These are phyloP conservation scores for Tipula lateralis DNA, from an alignment of 2,888 invertebrate genomes.

Conservation along the genomic window DNA sequence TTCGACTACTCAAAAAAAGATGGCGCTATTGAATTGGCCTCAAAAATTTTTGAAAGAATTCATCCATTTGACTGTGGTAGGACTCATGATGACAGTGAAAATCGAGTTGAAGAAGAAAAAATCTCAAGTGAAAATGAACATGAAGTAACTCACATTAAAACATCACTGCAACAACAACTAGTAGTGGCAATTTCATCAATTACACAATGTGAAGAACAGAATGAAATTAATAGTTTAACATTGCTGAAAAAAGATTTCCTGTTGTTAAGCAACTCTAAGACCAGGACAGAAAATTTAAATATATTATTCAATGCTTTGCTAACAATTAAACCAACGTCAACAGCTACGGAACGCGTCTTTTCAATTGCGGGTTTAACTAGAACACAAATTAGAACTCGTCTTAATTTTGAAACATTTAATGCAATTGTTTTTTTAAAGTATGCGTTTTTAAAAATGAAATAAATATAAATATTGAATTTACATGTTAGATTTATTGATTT, in stretches of 20 bases:
- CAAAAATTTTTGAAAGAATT: neutral
- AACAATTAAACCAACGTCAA: neutral
- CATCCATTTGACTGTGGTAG: neutral
- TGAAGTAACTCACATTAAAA: no score
- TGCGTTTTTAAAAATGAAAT: no score
- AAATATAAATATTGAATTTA: no score
- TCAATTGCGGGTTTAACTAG: no score
- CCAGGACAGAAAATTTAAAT: neutral
- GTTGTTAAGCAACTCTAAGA: no score
- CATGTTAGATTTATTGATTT: no score
- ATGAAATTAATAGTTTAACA: no score
- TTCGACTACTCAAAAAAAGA: neutral
- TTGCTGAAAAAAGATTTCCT: no score
- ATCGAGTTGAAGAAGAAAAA: neutral
- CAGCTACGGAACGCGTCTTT: neutral
- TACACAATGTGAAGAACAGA: no score
- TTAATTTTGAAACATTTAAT: neutral
- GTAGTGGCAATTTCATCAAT: no score
- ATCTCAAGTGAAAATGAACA: neutral
- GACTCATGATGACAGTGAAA: neutral
- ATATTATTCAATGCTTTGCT: neutral
- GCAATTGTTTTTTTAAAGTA: neutral
- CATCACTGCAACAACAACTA: no score
- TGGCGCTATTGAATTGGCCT: neutral
- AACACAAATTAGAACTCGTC: no score